Conservation (phyloP, 2,888 invertebrate species). For the Drosophila pegasa region DNA sequence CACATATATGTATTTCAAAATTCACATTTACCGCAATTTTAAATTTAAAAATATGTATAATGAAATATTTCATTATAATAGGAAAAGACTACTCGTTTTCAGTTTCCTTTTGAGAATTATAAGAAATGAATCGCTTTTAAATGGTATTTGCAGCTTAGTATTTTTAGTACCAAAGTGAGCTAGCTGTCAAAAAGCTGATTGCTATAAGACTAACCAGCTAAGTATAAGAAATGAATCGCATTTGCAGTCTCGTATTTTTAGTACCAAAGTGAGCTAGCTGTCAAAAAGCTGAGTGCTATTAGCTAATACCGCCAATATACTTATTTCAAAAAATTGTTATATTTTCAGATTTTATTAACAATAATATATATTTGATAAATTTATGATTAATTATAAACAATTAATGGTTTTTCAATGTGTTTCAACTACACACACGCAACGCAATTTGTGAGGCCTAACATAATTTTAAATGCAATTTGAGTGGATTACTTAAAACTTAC, state of each 20-base stretch:
- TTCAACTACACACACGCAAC: slow-evolving; percentile 2
- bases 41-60: not conserved
- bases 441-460: slow-evolving; percentile 1
- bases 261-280: not conserved
- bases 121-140: not conserved
- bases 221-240: not conserved
- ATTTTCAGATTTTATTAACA: slow-evolving; percentile 32
- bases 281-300: slow-evolving; percentile 23
- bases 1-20: too few relatives aligned
- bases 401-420: too few relatives aligned
- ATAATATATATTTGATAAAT: slow-evolving; percentile 23
- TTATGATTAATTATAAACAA: too few relatives aligned
- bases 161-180: not conserved
- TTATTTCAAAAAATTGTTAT: not conserved
- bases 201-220: slow-evolving; percentile 3
- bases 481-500: slow-evolving; percentile 8
- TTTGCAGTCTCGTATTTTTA: slow-evolving; percentile 6
- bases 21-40: not conserved
- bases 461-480: slow-evolving; percentile 38
- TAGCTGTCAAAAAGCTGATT: slow-evolving; percentile 19
- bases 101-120: not conserved
- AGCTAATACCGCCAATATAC: not conserved
- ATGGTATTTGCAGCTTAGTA: slow-evolving; percentile 9
- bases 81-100: not conserved
- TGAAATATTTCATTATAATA: not conserved